These are phyloP conservation scores for Larimichthys crocea DNA, from an alignment of 2,113 vertebrate genomes.

Conservation along the genomic window DNA sequence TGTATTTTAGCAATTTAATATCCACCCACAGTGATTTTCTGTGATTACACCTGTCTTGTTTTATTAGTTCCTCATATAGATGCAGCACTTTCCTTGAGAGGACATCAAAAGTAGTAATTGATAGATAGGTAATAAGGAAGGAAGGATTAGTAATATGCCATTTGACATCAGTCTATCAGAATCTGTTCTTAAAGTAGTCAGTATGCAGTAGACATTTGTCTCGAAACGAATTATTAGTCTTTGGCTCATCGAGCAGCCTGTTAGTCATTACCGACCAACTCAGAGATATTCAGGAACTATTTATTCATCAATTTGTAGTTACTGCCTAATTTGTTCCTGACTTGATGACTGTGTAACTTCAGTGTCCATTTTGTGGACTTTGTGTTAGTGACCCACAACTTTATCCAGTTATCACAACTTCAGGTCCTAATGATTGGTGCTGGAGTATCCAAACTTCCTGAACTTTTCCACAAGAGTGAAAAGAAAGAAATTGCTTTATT, in stretches of 20 bases:
- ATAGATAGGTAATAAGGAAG: neutral
- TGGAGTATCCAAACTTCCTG: constrained; percentile 12
- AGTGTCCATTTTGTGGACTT: neutral
- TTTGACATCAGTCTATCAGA: neutral
- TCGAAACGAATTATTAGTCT: constrained; percentile 1
- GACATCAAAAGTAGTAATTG: too few relatives aligned
- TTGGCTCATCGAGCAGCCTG: neutral
- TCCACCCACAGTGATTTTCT: too few relatives aligned
- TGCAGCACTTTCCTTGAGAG: too few relatives aligned
- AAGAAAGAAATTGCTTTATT: constrained; percentile 8
- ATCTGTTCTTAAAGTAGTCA: neutral
- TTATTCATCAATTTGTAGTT: neutral
- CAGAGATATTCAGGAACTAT: neutral
- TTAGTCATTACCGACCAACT: neutral
- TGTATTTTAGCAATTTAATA: too few relatives aligned
- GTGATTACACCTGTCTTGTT: too few relatives aligned
- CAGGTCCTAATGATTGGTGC: neutral
- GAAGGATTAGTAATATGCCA: neutral
- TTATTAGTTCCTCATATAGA: too few relatives aligned
- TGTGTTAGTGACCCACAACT: neutral
- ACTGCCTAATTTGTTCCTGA: neutral
- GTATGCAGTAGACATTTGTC: neutral
- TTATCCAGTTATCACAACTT: neutral
- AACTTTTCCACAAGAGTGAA: constrained; percentile 18
- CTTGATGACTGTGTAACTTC: neutral